These are phyloP conservation scores for Parnassius apollo DNA, from an alignment of 2,888 invertebrate species.

Conservation along the genomic window DNA sequence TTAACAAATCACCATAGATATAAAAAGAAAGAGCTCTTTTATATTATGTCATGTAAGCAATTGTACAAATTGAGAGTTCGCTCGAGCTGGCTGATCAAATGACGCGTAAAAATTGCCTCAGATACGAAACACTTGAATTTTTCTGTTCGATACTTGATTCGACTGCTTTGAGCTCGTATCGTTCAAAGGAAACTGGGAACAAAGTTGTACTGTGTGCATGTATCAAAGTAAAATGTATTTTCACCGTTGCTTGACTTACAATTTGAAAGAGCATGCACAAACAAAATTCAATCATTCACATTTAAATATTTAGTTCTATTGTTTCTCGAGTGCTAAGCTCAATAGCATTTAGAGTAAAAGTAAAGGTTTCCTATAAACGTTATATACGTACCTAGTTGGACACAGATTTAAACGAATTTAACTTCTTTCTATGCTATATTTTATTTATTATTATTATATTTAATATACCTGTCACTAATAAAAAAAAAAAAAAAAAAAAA, in stretches of 20 bases:
- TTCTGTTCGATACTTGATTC: slow-evolving; percentile 46
- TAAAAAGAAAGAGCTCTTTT: slow-evolving; percentile 24
- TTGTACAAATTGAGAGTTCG: slow-evolving; percentile 52
- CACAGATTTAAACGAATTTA: no score
- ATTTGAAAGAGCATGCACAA: no score
- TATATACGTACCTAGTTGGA: no score
- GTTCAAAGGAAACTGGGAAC: slow-evolving; percentile 6
- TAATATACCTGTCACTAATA: no score
- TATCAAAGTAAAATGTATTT: not conserved
- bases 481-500: no score
- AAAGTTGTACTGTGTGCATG: not conserved
- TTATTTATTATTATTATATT: no score
- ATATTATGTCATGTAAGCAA: slow-evolving; percentile 40
- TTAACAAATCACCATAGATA: slow-evolving; percentile 23
- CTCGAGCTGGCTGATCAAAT: slow-evolving; percentile 33
- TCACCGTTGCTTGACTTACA: not conserved
- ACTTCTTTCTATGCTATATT: no score
- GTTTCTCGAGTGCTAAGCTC: no score
- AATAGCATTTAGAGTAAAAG: no score
- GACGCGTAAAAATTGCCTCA: slow-evolving; percentile 52
- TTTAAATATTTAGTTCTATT: no score
- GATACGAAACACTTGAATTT: slow-evolving; percentile 54
- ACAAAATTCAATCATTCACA: no score
- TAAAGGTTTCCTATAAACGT: no score
- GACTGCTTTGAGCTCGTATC: slow-evolving; percentile 32